phyloP scores from a whole-genome alignment of 2,113 vertebrate species.

The Elephas maximus region DNA sequence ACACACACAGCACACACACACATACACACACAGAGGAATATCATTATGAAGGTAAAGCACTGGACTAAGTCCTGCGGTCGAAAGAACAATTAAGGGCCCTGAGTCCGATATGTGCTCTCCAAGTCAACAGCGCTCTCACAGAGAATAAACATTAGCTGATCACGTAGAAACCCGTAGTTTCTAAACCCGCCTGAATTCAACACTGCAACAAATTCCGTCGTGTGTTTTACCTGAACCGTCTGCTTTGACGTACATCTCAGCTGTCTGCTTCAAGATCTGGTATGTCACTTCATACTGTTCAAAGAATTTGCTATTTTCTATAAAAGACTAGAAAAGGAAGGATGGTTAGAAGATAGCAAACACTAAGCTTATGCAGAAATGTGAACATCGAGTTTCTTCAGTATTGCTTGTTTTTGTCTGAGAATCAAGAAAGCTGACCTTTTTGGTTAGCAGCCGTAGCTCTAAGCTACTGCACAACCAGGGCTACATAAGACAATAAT shows the following conservation, averaged over 20 bases:
- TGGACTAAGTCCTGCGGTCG: not conserved
- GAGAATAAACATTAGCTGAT: not conserved
- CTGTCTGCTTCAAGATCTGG: slow-evolving; percentile 94
- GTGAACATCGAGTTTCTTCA: not conserved
- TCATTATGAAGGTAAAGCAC: not conserved
- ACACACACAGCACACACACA: not conserved
- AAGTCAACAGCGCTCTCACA: not conserved
- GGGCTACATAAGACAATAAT: not conserved
- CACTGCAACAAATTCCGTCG: not conserved
- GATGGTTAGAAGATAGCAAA: slow-evolving; percentile 2
- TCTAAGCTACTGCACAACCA: too few relatives aligned
- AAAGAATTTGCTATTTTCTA: slow-evolving; percentile 97
- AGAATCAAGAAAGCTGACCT: not conserved
- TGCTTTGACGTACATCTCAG: slow-evolving; percentile 96
- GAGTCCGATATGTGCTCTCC: not conserved
- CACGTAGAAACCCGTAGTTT: not conserved
- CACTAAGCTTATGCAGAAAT: not conserved
- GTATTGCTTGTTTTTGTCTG: not conserved
- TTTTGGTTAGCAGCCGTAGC: too few relatives aligned
- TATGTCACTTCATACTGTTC: slow-evolving; percentile 97
- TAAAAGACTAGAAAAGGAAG: slow-evolving; percentile 92
- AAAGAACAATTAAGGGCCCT: not conserved
- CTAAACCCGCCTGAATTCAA: not conserved
- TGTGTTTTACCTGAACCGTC: slow-evolving; percentile 94
- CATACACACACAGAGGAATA: not conserved